Evolutionary conservation across 1,140 invertebrate genomes (phyloP).

Genomic region (Leptoteleia sp.): DNA sequence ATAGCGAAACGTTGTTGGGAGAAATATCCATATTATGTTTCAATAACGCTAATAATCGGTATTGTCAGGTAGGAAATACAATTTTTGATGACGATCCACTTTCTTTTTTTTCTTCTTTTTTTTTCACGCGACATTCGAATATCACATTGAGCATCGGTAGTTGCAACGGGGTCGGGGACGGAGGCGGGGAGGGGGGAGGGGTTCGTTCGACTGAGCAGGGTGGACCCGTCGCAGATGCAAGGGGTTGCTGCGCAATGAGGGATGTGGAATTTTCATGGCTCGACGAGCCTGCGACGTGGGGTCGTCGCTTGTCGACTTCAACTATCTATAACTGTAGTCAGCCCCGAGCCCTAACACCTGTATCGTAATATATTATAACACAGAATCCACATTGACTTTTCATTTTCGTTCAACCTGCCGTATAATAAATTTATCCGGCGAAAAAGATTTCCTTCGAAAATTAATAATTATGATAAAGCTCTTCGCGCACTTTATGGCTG

Average conservation of each 20-base stretch:
- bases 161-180: conserved; percentile 31
- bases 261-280: conserved; percentile 66
- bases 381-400: conserved; percentile 39
- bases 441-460: conserved; percentile 16
- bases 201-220: conserved; percentile 30
- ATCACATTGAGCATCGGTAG: conserved; percentile 44
- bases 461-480: conserved; percentile 32
- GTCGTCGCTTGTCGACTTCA: conserved; percentile 48
- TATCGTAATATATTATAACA: conserved; percentile 45
- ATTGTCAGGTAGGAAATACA: conserved; percentile 20
- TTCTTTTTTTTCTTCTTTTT: too few relatives aligned
- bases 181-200: not conserved
- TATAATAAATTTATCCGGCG: conserved; percentile 24
- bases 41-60: conserved; percentile 14
- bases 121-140: conserved; percentile 24
- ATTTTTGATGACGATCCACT: conserved; percentile 42
- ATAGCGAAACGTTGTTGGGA: not conserved
- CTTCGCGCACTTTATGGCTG: conserved; percentile 3
- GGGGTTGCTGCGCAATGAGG: conserved; percentile 64
- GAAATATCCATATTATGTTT: not conserved
- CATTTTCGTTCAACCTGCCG: conserved; percentile 43
- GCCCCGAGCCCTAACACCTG: conserved; percentile 34
- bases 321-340: conserved; percentile 56
- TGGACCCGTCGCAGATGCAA: conserved; percentile 58
- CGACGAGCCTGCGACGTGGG: conserved; percentile 51